A percentile compares a stretch with the other conserved stretches of the same genome.
Evolutionary conservation across 2,797 vertebrate species (phyloP).

Genomic region (Geotrypetes seraphini): DNA sequence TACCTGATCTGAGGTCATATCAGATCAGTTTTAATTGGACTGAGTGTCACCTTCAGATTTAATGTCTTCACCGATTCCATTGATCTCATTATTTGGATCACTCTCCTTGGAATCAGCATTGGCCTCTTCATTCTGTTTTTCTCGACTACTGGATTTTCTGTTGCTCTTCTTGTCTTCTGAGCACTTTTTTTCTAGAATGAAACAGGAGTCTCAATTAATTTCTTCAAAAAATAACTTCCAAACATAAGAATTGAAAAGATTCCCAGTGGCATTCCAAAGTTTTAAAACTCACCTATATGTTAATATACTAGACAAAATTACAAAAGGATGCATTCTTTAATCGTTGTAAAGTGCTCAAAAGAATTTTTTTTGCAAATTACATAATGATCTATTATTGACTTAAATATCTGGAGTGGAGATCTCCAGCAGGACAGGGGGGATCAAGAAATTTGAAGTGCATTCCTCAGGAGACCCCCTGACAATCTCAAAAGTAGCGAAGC

Average conservation of each 20-base stretch:
- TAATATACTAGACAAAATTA: too few relatives aligned
- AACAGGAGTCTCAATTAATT: conserved; percentile 57
- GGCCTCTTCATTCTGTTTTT: conserved; percentile 73
- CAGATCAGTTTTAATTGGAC: conserved; percentile 99
- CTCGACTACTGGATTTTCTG: conserved; percentile 72
- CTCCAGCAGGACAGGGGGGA: too few relatives aligned
- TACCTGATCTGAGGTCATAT: conserved; percentile 99
- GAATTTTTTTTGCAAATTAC: too few relatives aligned
- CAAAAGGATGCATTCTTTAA: too few relatives aligned
- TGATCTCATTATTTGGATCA: conserved; percentile 84
- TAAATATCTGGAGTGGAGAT: too few relatives aligned
- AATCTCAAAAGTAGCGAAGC: too few relatives aligned
- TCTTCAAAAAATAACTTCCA: conserved; percentile 56
- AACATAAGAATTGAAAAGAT: too few relatives aligned
- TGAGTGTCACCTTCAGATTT: conserved; percentile 99
- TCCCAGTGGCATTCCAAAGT: conserved; percentile 2
- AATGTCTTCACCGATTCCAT: conserved; percentile 92
- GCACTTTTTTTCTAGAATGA: conserved; percentile 78
- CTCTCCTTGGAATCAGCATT: conserved; percentile 84
- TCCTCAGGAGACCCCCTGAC: too few relatives aligned
- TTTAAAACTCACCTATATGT: too few relatives aligned
- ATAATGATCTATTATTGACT: too few relatives aligned
- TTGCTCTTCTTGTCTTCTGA: conserved; percentile 88
- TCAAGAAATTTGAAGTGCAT: too few relatives aligned
- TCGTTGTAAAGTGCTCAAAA: too few relatives aligned